A percentile compares a stretch with the other conserved stretches of the same genome.
Evolutionary conservation across 1,140 invertebrate species (phyloP).

Genomic region (Teleopsis dalmanni): DNA sequence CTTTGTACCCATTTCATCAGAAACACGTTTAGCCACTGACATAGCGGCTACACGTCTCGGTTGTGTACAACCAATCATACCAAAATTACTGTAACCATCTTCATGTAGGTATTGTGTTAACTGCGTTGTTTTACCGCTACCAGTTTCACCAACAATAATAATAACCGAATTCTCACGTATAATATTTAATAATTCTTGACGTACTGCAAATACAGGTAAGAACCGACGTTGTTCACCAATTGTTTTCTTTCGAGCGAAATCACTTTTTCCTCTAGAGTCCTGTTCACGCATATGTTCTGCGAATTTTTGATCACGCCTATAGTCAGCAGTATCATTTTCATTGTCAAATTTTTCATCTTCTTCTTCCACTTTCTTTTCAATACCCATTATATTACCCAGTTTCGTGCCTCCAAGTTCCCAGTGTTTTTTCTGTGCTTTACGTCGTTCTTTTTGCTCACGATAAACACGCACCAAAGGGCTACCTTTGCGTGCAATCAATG

Average conservation of each 20-base stretch:
- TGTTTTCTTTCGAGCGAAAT: slow-evolving; percentile 83
- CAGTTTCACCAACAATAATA: slow-evolving; percentile 97
- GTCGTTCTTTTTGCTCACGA: slow-evolving; percentile 92
- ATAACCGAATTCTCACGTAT: slow-evolving; percentile 94
- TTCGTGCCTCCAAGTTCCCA: slow-evolving; percentile 97
- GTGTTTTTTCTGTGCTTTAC: slow-evolving; percentile 96
- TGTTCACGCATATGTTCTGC: slow-evolving; percentile 82
- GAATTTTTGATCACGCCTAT: slow-evolving; percentile 88
- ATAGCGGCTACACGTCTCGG: slow-evolving; percentile 95
- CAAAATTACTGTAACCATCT: slow-evolving; percentile 88
- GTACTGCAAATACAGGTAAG: slow-evolving; percentile 92
- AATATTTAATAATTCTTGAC: slow-evolving; percentile 86
- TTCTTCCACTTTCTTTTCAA: slow-evolving; percentile 75
- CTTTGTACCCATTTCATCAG: slow-evolving; percentile 92
- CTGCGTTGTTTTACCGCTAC: slow-evolving; percentile 93
- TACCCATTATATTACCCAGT: slow-evolving; percentile 95
- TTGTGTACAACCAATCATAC: slow-evolving; percentile 93
- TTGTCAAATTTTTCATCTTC: slow-evolving; percentile 55
- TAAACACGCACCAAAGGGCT: slow-evolving; percentile 81
- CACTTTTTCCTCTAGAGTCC: slow-evolving; percentile 63
- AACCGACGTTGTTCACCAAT: slow-evolving; percentile 84
- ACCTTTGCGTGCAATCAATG: slow-evolving; percentile 92
- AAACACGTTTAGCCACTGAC: slow-evolving; percentile 97
- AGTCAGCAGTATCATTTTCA: slow-evolving; percentile 60
- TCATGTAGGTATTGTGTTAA: slow-evolving; percentile 98